Evolutionary conservation across 30 jellyfish, hydroid and myxozoan genomes (phyloP), one percentile per base, ranked within the genome.

Genomic region (Pseudorhiza aurosa): DNA sequence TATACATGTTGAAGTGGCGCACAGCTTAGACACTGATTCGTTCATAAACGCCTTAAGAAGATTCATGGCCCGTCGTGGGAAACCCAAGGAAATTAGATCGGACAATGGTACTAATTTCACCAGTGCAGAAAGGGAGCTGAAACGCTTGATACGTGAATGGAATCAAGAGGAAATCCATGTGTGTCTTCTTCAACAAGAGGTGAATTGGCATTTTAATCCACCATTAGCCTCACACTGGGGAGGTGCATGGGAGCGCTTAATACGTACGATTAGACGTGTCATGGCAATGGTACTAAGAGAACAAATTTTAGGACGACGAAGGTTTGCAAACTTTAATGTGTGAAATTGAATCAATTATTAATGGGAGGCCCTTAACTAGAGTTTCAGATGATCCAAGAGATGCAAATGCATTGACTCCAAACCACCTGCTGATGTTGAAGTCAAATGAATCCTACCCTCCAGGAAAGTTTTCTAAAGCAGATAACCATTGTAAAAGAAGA

Each of bases 1-100:
- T 8, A 68, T 64, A n/a, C 96, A 85, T 60, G 42, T 85, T 8
- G 91, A 85, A 75, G 85, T 74, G 17, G 79, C 81, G 24, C 59
- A 30, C 33, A 43, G 69, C n/a, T 58, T 71, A 25, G 95, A 84
- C 58, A 72, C 95, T 9, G 95, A 84, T 37, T 49, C 88, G 15
- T 84, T 84, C 73, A 58, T 70, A 32, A 56, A 59, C 62, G 25
- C 62, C 26, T 47, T 47, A 15, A 17, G 62, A 39, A 39, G 72
- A 58, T 58, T 58, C 45, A 28, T 58, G 8, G 72, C 40, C 40
- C 40, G 72, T 19, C 53, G 77, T 28, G 77, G 57, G 31, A 28
- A 28, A 62, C 30, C 57, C 26, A 35, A 62, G 26, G 56, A 28
- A 62, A 62, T 62, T 8, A 32, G 55, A 62, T 62, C 77, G 8